A percentile compares a stretch with the other conserved stretches of the same genome.
Evolutionary conservation across 2,888 invertebrate species (phyloP).

Genomic region (Thecocarcelia acutangulata): DNA sequence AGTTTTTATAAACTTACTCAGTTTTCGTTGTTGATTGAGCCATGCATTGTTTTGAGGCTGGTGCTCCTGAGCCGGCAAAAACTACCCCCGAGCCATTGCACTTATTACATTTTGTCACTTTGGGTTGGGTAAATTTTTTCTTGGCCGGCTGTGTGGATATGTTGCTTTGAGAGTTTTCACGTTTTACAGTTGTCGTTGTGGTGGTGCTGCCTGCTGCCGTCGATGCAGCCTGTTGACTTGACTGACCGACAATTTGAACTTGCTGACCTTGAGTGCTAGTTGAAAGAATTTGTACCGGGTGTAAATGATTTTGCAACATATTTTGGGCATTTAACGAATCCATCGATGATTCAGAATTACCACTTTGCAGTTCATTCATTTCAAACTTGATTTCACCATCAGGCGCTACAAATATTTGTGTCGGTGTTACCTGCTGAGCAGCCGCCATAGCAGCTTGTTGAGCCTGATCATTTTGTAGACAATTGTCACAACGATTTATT

Average conservation of each 20-base stretch:
- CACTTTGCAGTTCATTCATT: constrained; percentile 82
- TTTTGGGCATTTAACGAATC: constrained; percentile 82
- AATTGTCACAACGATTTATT: constrained; percentile 84
- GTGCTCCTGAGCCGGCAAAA: constrained; percentile 75
- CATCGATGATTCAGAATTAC: constrained; percentile 75
- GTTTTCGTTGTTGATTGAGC: constrained; percentile 76
- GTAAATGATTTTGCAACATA: constrained; percentile 80
- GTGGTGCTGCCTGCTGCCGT: constrained; percentile 41
- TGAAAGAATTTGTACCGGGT: constrained; percentile 77
- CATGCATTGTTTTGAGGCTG: constrained; percentile 70
- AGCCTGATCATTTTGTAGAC: constrained; percentile 84
- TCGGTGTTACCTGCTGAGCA: constrained; percentile 79
- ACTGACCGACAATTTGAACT: constrained; percentile 74
- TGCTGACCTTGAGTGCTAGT: constrained; percentile 76
- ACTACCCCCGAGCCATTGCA: constrained; percentile 94
- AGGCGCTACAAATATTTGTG: constrained; percentile 86
- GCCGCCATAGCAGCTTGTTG: constrained; percentile 67
- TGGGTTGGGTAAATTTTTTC: constrained; percentile 76
- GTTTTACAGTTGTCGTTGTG: constrained; percentile 71
- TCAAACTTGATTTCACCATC: constrained; percentile 85
- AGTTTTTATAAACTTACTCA: constrained; percentile 74
- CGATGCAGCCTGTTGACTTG: constrained; percentile 1
- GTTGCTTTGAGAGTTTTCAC: constrained; percentile 76
- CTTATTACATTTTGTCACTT: constrained; percentile 92
- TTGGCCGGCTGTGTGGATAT: constrained; percentile 84